Evolutionary conservation across 2,888 invertebrate genomes (phyloP).

Genomic region (Pseudeuparius sepicola): DNA sequence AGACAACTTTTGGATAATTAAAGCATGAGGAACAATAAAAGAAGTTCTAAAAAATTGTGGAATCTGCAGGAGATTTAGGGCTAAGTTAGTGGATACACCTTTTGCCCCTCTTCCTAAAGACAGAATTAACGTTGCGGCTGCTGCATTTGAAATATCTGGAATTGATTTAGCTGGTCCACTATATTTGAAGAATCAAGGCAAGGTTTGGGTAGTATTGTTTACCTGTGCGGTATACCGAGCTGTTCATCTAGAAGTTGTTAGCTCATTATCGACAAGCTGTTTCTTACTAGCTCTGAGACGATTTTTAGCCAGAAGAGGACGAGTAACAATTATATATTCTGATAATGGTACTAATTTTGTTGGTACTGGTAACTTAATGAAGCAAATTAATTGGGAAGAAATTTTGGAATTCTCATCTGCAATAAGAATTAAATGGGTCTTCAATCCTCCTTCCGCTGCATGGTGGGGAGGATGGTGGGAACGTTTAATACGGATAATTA

Average conservation of each 20-base stretch:
- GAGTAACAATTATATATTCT: conserved; percentile 14
- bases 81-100: too few relatives aligned
- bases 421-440: conserved; percentile 26
- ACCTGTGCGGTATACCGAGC: conserved; percentile 19
- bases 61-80: too few relatives aligned
- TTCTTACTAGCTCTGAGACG: too few relatives aligned
- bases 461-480: conserved; percentile 40
- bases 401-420: conserved; percentile 19
- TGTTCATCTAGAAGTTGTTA: conserved; percentile 14
- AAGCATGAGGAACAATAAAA: too few relatives aligned
- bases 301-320: too few relatives aligned
- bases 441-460: conserved; percentile 33
- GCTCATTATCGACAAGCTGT: conserved; percentile 25
- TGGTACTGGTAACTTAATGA: too few relatives aligned
- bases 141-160: conserved; percentile 16
- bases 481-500: too few relatives aligned
- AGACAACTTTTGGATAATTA: conserved; percentile 20
- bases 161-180: conserved; percentile 34
- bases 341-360: conserved; percentile 18
- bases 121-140: conserved; percentile 25
- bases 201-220: conserved; percentile 17
- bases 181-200: conserved; percentile 20
- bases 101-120: too few relatives aligned
- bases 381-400: too few relatives aligned
- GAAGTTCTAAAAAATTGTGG: neutral